Percentiles rank a stretch among this genome's conserved stretches.
Conservation (phyloP, 2,797 vertebrate species). For the Ceryle rudis region DNA sequence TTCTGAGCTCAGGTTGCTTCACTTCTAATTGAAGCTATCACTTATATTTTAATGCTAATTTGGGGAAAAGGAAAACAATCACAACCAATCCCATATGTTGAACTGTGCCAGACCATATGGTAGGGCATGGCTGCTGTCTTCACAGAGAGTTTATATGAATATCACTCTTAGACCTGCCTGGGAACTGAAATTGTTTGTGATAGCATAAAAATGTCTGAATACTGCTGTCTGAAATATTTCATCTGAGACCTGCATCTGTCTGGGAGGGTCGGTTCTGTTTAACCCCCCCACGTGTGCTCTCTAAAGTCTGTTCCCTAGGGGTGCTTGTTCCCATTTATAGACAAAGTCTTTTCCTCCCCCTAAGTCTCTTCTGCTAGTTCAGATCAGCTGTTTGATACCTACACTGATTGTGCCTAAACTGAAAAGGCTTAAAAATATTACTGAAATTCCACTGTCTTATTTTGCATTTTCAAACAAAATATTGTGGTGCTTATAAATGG, state of each 20-base stretch:
- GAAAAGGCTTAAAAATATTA: neutral
- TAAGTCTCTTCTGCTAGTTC: neutral
- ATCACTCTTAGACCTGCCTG: slow-evolving; percentile 4
- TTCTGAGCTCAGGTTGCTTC: slow-evolving; percentile 14
- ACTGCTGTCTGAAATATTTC: neutral
- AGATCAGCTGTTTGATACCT: neutral
- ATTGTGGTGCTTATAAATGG: neutral
- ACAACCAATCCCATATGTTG: slow-evolving; percentile 10
- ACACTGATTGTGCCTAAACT: neutral
- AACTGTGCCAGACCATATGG: slow-evolving; percentile 55
- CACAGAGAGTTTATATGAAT: neutral
- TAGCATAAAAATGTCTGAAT: neutral
- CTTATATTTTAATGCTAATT: slow-evolving; percentile 55
- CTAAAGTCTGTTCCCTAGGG: neutral
- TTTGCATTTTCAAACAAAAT: slow-evolving; percentile 16
- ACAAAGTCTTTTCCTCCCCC: neutral
- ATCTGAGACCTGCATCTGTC: neutral
- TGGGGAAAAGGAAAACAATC: neutral
- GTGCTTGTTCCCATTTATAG: neutral
- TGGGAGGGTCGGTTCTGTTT: neutral
- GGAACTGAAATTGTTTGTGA: neutral
- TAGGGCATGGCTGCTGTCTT: slow-evolving; percentile 39
- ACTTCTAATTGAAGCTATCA: slow-evolving; percentile 43
- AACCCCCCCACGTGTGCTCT: neutral
- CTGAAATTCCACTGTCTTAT: neutral